Conservation (phyloP, 2,888 invertebrate genomes). For the Sclerodermus sp. region DNA sequence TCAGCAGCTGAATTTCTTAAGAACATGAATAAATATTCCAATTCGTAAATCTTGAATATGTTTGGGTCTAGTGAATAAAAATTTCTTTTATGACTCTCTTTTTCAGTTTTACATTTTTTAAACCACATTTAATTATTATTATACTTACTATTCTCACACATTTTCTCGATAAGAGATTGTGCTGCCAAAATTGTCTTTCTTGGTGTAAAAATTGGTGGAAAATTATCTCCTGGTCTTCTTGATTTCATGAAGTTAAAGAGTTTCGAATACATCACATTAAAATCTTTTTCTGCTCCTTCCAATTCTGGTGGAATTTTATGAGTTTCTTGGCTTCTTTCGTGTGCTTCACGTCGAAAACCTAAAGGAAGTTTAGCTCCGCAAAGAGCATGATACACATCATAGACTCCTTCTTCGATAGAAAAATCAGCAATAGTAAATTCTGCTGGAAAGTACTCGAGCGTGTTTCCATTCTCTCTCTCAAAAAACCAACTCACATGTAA, state of each 20-base stretch:
- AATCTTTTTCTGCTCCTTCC: conserved; percentile 43
- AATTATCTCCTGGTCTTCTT: conserved; percentile 18
- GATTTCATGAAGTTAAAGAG: conserved; percentile 54
- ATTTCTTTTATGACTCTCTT: no score
- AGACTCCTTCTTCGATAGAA: conserved; percentile 57
- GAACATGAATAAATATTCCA: conserved; percentile 47
- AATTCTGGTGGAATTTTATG: conserved; percentile 59
- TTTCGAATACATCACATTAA: conserved; percentile 50
- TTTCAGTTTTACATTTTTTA: no score
- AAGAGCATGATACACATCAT: conserved; percentile 47
- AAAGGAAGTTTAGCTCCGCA: conserved; percentile 53
- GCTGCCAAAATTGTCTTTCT: conserved; percentile 6
- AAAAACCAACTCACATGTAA: conserved; percentile 55
- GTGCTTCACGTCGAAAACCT: conserved; percentile 58
- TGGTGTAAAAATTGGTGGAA: conserved; percentile 58
- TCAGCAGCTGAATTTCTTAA: conserved; percentile 35
- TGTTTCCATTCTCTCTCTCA: conserved; percentile 22
- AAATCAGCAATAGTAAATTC: conserved; percentile 61
- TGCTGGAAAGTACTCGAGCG: conserved; percentile 58
- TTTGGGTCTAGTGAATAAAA: neutral
- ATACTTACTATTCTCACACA: no score
- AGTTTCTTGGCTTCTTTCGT: conserved; percentile 53
- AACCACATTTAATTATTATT: no score
- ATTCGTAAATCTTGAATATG: conserved; percentile 38
- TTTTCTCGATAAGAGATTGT: conserved; percentile 9